Evolutionary conservation across 2,797 vertebrate genomes (phyloP).

Genomic region (Setipinna tenuifilis): DNA sequence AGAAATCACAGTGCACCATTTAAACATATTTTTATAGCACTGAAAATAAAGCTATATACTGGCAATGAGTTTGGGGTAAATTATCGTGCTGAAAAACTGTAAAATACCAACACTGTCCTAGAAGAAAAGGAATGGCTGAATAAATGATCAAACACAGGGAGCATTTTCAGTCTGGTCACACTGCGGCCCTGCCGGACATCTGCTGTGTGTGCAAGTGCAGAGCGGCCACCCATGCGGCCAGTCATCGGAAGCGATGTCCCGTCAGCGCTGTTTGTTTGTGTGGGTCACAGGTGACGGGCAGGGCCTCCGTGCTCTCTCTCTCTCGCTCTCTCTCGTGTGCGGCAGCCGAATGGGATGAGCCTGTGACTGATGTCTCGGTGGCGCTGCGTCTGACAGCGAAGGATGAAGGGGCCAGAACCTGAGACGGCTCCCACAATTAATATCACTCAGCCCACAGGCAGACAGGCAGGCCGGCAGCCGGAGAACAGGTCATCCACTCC

Average conservation of each 20-base stretch:
- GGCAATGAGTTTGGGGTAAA: background rate
- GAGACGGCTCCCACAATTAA: conserved; percentile 66
- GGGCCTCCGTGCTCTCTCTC: background rate
- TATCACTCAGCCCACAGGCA: conserved; percentile 50
- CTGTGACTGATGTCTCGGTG: conserved; percentile 65
- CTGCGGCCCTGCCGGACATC: background rate
- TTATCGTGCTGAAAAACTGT: background rate
- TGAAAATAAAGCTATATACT: background rate
- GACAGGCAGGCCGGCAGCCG: background rate
- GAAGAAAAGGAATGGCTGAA: background rate
- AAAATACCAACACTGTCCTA: background rate
- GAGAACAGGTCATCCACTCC: conserved; percentile 1
- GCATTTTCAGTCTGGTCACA: background rate
- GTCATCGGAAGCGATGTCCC: conserved; percentile 48
- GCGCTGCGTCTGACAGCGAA: conserved; percentile 60
- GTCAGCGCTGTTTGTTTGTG: conserved; percentile 61
- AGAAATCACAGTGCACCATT: background rate
- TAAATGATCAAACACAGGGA: background rate
- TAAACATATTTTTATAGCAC: background rate
- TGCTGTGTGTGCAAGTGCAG: background rate
- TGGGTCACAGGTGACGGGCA: conserved; percentile 65
- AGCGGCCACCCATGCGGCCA: background rate
- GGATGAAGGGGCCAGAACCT: conserved; percentile 59
- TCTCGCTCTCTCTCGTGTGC: no score
- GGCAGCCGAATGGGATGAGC: background rate